Evolutionary conservation across 2,113 vertebrate genomes (phyloP).

Genomic region (Telmatochromis sp.): DNA sequence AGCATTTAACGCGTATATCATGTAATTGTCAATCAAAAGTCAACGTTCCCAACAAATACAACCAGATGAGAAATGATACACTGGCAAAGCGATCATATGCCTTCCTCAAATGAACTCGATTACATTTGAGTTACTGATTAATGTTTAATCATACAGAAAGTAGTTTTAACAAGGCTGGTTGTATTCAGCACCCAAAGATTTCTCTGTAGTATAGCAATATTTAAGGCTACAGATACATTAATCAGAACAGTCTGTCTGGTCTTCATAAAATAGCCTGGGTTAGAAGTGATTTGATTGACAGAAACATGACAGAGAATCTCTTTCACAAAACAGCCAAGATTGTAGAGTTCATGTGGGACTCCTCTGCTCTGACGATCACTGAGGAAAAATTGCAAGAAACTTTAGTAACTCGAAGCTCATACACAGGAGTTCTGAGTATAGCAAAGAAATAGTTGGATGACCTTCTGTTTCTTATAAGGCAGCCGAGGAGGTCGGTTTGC

Average conservation of each 20-base stretch:
- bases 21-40: background rate
- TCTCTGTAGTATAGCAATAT: background rate
- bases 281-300: background rate
- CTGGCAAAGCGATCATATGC: background rate
- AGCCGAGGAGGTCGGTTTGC: background rate
- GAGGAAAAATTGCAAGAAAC: background rate
- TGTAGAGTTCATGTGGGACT: background rate
- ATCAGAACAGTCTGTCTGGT: background rate
- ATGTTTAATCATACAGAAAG: background rate
- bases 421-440: background rate
- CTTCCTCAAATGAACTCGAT: background rate
- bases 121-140: background rate
- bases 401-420: background rate
- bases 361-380: background rate
- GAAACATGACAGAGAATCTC: background rate
- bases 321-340: background rate
- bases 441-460: background rate
- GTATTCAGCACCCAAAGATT: background rate
- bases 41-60: background rate
- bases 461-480: slow-evolving; percentile 13
- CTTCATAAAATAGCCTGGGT: background rate
- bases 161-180: background rate
- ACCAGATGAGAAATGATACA: background rate
- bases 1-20: background rate
- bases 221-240: background rate